phyloP scores from a whole-genome alignment of 2,113 vertebrate genomes.

The Nanorana parkeri region DNA sequence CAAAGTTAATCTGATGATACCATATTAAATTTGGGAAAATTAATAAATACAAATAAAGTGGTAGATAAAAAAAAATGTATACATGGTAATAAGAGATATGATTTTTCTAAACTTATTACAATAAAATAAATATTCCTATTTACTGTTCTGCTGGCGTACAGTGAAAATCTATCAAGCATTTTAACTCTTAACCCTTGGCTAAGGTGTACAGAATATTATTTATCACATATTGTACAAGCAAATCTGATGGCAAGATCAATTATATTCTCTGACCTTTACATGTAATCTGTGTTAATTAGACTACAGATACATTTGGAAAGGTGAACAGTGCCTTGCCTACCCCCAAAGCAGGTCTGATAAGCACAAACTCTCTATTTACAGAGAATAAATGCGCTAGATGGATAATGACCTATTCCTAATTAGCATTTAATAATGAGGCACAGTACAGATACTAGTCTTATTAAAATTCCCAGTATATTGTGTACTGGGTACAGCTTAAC shows the following conservation, averaged over 20 bases:
- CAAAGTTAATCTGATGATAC: no score
- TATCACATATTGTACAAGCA: constrained; percentile 8
- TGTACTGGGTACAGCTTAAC: not conserved
- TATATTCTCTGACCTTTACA: constrained; percentile 32
- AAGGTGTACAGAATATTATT: constrained; percentile 16
- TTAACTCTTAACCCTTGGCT: constrained; percentile 25
- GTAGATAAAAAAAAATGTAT: no score
- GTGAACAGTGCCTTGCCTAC: constrained; percentile 19
- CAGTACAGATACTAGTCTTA: constrained; percentile 1
- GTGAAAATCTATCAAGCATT: constrained; percentile 20
- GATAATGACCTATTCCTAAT: constrained; percentile 3
- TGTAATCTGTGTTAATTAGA: constrained; percentile 27
- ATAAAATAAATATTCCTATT: not conserved
- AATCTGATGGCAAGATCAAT: constrained; percentile 12
- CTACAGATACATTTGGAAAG: constrained; percentile 13
- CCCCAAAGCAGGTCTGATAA: constrained; percentile 10
- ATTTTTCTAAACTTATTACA: no score
- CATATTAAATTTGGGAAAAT: no score
- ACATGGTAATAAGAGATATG: no score
- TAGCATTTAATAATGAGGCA: not conserved
- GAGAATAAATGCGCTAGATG: constrained; percentile 3
- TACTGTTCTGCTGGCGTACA: not conserved
- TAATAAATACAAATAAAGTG: no score
- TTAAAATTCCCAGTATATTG: not conserved
- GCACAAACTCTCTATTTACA: not conserved